Conservation (phyloP, 2,888 invertebrate species). For the Tetranychus truncatus region DNA sequence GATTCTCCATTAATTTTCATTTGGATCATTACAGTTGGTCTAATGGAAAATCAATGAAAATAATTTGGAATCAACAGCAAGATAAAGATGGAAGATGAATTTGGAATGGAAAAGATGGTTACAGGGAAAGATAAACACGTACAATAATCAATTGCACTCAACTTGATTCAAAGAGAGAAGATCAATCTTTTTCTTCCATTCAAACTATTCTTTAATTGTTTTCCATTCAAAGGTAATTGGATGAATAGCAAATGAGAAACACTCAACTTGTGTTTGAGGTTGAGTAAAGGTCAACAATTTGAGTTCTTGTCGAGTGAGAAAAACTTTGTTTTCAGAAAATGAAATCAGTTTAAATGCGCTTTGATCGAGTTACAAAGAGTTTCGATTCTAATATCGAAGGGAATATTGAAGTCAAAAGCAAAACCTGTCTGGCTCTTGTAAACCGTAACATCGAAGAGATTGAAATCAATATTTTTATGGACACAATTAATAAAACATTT, state of each 20-base stretch:
- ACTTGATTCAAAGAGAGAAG: no score
- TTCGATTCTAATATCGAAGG: no score
- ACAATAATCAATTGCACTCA: no score
- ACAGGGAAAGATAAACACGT: background rate
- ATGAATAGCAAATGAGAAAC: background rate
- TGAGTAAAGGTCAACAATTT: no score
- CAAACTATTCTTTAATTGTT: background rate
- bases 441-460: background rate
- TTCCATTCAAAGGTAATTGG: background rate
- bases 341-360: no score
- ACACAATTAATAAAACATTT: background rate
- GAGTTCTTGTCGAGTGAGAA: no score
- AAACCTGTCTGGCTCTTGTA: background rate
- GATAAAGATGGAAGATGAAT: background rate
- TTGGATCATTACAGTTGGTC: background rate
- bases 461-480: background rate
- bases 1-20: background rate
- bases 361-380: no score
- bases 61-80: background rate
- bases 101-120: background rate
- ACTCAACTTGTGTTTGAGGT: no score
- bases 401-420: no score
- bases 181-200: background rate
- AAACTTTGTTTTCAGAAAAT: no score
- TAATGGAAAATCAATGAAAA: slow-evolving; percentile 1